A percentile compares a stretch with the other conserved stretches of the same genome.
These are phyloP conservation scores for Nomada lathburiana DNA, from an alignment of 2,888 invertebrate species.

Conservation along the genomic window DNA sequence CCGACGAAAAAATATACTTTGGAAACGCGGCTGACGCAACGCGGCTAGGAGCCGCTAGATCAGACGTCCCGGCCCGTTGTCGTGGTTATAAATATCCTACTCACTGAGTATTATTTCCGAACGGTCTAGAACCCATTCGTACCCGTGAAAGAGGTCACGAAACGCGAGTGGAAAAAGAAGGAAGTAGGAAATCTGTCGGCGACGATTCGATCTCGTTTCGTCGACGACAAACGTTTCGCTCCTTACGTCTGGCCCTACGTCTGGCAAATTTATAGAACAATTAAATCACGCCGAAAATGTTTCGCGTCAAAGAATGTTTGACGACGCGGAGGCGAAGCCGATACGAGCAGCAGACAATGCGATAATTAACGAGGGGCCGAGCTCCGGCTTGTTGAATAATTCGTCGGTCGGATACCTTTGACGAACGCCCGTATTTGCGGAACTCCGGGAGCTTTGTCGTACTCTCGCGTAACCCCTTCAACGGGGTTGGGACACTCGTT, in stretches of 20 bases:
- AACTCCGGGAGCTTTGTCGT: slow-evolving; percentile 55
- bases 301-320: background rate
- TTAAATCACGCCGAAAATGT: background rate
- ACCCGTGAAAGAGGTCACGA: slow-evolving; percentile 71
- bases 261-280: background rate
- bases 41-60: slow-evolving; percentile 67
- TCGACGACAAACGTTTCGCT: background rate
- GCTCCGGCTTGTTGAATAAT: slow-evolving; percentile 61
- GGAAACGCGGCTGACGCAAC: slow-evolving; percentile 54
- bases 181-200: slow-evolving; percentile 37
- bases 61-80: slow-evolving; percentile 69
- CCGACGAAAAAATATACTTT: slow-evolving; percentile 64
- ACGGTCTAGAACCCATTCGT: slow-evolving; percentile 66
- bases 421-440: slow-evolving; percentile 66
- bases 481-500: slow-evolving; percentile 8
- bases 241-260: background rate
- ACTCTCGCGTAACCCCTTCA: background rate
- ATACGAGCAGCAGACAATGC: slow-evolving; percentile 43
- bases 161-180: slow-evolving; percentile 56
- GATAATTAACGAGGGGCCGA: slow-evolving; percentile 64
- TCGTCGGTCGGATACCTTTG: slow-evolving; percentile 64
- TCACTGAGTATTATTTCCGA: slow-evolving; percentile 73
- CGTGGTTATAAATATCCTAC: slow-evolving; percentile 73
- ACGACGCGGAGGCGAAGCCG: slow-evolving; percentile 15
- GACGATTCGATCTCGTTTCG: background rate